phyloP scores from a whole-genome alignment of 2,888 invertebrate genomes.

The Saturnia japonica region DNA sequence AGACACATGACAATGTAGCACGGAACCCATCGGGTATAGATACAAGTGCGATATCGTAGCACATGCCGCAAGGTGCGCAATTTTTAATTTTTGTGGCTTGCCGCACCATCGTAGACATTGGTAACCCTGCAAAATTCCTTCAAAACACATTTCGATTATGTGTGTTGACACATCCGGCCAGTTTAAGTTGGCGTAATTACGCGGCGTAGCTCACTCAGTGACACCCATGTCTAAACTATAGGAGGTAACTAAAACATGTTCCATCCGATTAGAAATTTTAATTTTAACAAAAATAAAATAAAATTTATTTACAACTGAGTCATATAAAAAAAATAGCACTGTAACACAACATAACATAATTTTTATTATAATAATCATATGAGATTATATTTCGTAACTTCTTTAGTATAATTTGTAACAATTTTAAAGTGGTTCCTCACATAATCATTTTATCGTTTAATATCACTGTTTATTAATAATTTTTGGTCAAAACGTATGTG shows the following conservation, averaged over 20 bases:
- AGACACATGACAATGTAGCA: no score
- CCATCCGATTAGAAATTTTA: neutral
- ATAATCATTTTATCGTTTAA: neutral
- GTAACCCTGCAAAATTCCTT: no score
- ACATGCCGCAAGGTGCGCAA: no score
- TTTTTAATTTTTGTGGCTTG: no score
- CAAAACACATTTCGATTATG: no score
- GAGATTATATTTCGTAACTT: neutral
- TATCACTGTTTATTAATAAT: neutral
- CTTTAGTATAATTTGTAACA: neutral
- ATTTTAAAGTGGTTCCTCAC: neutral
- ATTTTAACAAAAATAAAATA: neutral
- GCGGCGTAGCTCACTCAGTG: no score
- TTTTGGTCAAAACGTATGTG: no score
- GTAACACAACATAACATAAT: neutral
- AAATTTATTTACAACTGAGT: neutral
- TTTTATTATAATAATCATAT: neutral
- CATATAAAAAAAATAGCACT: neutral
- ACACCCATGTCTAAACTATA: neutral
- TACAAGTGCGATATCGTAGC: no score
- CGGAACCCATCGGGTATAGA: no score
- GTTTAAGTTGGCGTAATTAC: no score
- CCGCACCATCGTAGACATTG: no score
- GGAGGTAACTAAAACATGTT: neutral
- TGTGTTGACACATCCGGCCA: no score